Evolutionary conservation across 2,113 vertebrate species (phyloP).

Genomic region (Actenoides hombroni): DNA sequence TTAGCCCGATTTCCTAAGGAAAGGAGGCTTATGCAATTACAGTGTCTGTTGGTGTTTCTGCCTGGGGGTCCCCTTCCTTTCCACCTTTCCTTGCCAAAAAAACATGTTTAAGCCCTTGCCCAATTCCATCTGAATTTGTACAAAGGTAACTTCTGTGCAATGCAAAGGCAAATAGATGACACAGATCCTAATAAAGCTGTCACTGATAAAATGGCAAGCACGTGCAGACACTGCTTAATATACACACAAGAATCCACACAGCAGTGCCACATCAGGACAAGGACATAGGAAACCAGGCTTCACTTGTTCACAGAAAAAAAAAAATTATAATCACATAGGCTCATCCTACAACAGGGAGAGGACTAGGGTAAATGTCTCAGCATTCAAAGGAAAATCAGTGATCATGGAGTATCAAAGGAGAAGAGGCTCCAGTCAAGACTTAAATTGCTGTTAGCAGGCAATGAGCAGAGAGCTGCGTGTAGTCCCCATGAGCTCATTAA

Average conservation of each 20-base stretch:
- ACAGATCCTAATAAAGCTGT: neutral
- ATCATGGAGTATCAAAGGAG: neutral
- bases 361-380: neutral
- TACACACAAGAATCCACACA: neutral
- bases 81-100: neutral
- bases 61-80: neutral
- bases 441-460: conserved; percentile 42
- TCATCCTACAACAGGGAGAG: conserved; percentile 2
- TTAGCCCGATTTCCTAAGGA: conserved; percentile 9
- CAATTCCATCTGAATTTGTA: conserved; percentile 20
- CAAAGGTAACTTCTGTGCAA: conserved; percentile 13
- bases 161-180: neutral
- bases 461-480: neutral
- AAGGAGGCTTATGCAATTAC: neutral
- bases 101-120: neutral
- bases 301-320: neutral
- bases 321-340: conserved; percentile 29
- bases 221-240: neutral
- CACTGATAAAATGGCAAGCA: neutral
- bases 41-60: neutral
- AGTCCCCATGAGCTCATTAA: conserved; percentile 17
- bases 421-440: conserved; percentile 1
- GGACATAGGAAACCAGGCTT: conserved; percentile 12
- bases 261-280: neutral
- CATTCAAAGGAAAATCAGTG: conserved; percentile 52